Conservation (phyloP, 2,888 invertebrate species). For the Diogma glabrata region DNA sequence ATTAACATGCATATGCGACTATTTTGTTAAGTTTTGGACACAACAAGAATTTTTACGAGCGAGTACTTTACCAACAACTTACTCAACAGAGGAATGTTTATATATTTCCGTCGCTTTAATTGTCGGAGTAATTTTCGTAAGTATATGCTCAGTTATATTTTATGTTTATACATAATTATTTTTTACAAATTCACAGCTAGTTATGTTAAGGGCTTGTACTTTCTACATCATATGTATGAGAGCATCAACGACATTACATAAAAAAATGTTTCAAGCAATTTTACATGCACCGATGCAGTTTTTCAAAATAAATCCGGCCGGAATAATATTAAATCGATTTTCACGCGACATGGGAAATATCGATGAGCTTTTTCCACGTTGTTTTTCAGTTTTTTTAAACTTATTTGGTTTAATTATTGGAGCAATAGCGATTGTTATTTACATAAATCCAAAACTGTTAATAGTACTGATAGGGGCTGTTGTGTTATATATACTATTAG, state of each 20-base stretch:
- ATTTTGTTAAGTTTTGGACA: conserved; percentile 49
- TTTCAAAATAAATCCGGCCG: conserved; percentile 76
- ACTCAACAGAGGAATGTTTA: conserved; percentile 27
- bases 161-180: no score
- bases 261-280: conserved; percentile 71
- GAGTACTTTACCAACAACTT: conserved; percentile 16
- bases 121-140: not conserved
- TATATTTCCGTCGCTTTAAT: conserved; percentile 30
- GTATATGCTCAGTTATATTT: no score
- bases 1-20: conserved; percentile 47
- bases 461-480: conserved; percentile 53
- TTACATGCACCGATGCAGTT: conserved; percentile 68
- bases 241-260: conserved; percentile 65
- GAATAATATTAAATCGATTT: conserved; percentile 61
- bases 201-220: no score
- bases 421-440: conserved; percentile 57
- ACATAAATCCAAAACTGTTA: conserved; percentile 56
- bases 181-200: no score
- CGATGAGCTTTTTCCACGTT: conserved; percentile 44
- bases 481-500: conserved; percentile 47
- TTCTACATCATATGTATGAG: conserved; percentile 67
- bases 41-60: conserved; percentile 32
- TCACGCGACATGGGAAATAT: conserved; percentile 60
- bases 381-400: conserved; percentile 43
- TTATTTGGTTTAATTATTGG: conserved; percentile 53